Evolutionary conservation across 35 echinoderm and acorn worm species (phyloP), one percentile per base, ranked within the genome.

Genomic region (Patiria miniata): DNA sequence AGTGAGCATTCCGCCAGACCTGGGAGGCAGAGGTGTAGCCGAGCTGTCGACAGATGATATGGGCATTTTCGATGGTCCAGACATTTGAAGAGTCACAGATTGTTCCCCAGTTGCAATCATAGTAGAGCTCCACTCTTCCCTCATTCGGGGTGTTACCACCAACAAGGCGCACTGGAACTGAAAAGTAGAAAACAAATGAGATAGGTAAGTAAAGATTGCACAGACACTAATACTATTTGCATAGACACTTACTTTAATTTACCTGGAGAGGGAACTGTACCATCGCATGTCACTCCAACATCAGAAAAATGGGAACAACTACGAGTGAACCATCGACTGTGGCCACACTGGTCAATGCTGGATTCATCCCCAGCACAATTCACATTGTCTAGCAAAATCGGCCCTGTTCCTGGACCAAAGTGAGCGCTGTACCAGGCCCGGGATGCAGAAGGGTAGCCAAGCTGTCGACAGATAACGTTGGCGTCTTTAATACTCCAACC

Each of bases 111-210:
- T 38, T 17, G 21, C 55, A 36, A 30, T 89, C 22, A 42, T 81
- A 79, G 54, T 81, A 89, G 12, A 89, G 77, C 40, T 89, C 87
- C 28, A 89, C 26, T 61, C 77, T 58, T 39, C 87, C 87, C 65
- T 89, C 87, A 30, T 58, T 34, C 5, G 55, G 37, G 17, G 26
- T 40, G 23, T 28, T 81, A 5, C 87, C 87, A 68, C 47, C 78
- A 39, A 89, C 87, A 8, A 89, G 77, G 10, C 87, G 52, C 3
- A 89, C 42, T 30, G 81, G 51, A 61, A 61, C 58, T 61, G 58
- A 4, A 61, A 61, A 5, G 5, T 29, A 61, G 18, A 4, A 61
- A 22, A n/a, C n/a, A 19, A 61, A 5, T 61, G 5, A 61, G 42
- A 47, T 47, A 12, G 4, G 4, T 12, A 47, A 6, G 4, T 4